Conservation (phyloP, 2,113 vertebrate genomes). For the Stegastes partitus region DNA sequence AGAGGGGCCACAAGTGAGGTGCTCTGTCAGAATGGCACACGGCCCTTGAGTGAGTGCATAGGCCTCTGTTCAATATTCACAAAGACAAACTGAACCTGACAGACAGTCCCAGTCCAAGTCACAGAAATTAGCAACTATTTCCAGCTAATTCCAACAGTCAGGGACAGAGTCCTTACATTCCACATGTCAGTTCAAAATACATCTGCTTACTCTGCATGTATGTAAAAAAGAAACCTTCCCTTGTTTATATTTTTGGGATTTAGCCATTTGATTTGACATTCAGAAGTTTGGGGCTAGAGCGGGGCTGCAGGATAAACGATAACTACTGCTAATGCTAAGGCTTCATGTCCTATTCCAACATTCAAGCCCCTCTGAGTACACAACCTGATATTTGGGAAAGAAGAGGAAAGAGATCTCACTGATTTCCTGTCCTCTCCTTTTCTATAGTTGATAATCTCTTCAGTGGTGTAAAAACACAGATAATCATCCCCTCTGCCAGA, state of each 20-base stretch:
- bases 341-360: conserved; percentile 56
- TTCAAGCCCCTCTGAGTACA: conserved; percentile 57
- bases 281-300: conserved; percentile 56
- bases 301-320: conserved; percentile 24
- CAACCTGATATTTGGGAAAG: conserved; percentile 64
- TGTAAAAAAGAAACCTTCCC: conserved; percentile 56
- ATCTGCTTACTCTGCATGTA: conserved; percentile 60
- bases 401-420: conserved; percentile 32
- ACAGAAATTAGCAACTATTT: conserved; percentile 27
- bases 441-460: conserved; percentile 68
- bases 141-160: conserved; percentile 36
- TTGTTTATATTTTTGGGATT: conserved; percentile 73
- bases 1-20: conserved; percentile 53
- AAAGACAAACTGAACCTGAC: conserved; percentile 56
- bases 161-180: conserved; percentile 78
- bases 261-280: conserved; percentile 77
- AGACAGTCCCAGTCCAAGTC: conserved; percentile 32
- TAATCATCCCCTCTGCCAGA: conserved; percentile 40
- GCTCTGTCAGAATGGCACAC: conserved; percentile 59
- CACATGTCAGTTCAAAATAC: conserved; percentile 77
- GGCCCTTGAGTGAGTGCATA: conserved; percentile 69
- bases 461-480: conserved; percentile 69
- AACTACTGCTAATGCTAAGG: conserved; percentile 69
- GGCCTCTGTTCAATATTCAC: conserved; percentile 75
- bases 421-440: conserved; percentile 36